Base-by-base conservation (phyloP, 2,888 invertebrate genomes). In the Buathra laborator region DNA sequence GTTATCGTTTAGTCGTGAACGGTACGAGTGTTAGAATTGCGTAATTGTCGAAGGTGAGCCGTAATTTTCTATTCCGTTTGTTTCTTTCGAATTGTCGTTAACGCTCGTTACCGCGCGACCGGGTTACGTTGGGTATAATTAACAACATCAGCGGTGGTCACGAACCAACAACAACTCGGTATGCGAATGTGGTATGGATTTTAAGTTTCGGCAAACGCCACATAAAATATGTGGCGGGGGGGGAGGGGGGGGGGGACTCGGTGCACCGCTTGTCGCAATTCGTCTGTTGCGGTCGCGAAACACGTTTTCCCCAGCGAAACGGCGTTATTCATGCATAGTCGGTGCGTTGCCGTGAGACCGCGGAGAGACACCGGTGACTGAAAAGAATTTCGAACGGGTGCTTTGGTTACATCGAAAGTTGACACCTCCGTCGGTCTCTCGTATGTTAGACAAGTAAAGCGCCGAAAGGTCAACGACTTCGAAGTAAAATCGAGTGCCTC, bases 391-490 rank as follows among this genome's bases (percentile, higher is more conserved):
- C 76, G 66, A 48, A 71, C 46, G 59, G 43, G 19, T 16, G 44
- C 19, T 44, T 9, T 59, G 66, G 59, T 75, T 64, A 16, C 53
- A 78, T 66, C 48, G 84, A 85, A 81, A 85, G 66, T 70, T 78
- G 84, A 85, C 81, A 85, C 84, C 70, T 64, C 62, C n/a, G 43
- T 64, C n/a, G 43, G 16, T 72, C 46, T 56, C 19, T 29, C 14
- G 12, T 14, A 71, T 29, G 14, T 24, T 43, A 24, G 59, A 16
- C 66, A 46, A 48, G 59, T 46, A 14, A 37, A 10, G 16, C 32
- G 51, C 1, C 46, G 53, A 66, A 56, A 46, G 76, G 76, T 76
- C 71, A 82, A 82, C 43, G 76, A 82, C 81, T 68, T 64, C 75
- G 75, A 1, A 12, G 4, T 24, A 12, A 56, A 0, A 24, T 24